A percentile compares a stretch with the other conserved stretches of the same genome.
Evolutionary conservation across 1,140 invertebrate genomes (phyloP).

Genomic region (Globodera rostochiensis): DNA sequence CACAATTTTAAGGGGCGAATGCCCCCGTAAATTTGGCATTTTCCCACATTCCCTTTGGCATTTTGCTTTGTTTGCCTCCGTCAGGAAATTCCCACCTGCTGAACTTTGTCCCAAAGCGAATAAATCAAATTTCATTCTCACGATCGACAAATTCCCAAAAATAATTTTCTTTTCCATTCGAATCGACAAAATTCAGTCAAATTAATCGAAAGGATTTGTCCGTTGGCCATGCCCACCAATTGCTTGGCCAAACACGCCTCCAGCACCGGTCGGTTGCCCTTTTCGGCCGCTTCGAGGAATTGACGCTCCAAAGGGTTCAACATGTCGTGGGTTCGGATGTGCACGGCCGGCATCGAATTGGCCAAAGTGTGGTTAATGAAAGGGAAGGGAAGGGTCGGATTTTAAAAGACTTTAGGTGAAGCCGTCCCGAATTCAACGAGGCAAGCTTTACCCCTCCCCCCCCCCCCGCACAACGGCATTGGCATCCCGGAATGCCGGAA

Average conservation of each 20-base stretch:
- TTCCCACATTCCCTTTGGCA: background rate
- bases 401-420: too few relatives aligned
- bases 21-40: background rate
- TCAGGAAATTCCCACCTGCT: conserved; percentile 2
- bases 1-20: background rate
- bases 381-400: background rate
- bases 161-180: conserved; percentile 7
- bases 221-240: conserved; percentile 21
- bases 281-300: conserved; percentile 71
- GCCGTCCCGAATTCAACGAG: background rate
- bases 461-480: background rate
- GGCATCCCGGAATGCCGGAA: background rate
- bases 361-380: conserved; percentile 33
- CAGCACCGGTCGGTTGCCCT: conserved; percentile 70
- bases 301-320: conserved; percentile 32
- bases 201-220: background rate
- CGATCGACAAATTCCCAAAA: conserved; percentile 26
- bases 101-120: conserved; percentile 9
- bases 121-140: conserved; percentile 26
- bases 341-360: conserved; percentile 37
- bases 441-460: too few relatives aligned
- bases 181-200: background rate
- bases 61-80: background rate
- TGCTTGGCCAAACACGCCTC: conserved; percentile 68
- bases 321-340: conserved; percentile 41